Base-by-base conservation (phyloP, 2,888 invertebrate genomes). In the Mythimna loreyi region DNA sequence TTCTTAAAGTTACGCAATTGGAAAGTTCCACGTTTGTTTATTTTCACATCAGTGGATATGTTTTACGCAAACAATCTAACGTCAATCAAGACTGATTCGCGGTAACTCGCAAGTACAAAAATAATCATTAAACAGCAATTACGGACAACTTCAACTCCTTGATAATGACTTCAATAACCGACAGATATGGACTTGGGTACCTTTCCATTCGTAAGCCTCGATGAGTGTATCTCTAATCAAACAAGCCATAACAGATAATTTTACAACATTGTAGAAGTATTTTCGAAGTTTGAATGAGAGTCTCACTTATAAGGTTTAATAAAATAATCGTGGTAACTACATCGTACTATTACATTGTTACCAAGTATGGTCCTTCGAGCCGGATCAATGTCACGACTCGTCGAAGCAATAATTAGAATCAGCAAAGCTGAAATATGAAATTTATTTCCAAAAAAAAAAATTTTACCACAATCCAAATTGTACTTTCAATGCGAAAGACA, bases 51-150 rank as follows among this genome's bases (percentile, higher is more conserved):
- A 79, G 78, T 81, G 69, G 75, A 81, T 78, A 69, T 50, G 74
- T 79, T 87, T 83, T 86, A 84, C 82, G 82, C 75, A 80, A 85
- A 86, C 84, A 86, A 87, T 84, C 82, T 75, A 80, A 76, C 75
- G 78, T 75, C 82, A 84, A 85, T 87, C 82, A 81, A 49, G 52
- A 30, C 49, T 45, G 63, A 67, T 79, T 76, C 64, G 71, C 74
- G 66, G 75, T 68, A 72, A 67, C 74, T 67, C 60, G 66, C 64
- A 62, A 70, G 63, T 78, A 77, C 71, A 81, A 75, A 80, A 76
- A 82, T 79, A 78, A 80, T 82, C 83, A 81, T 81, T 68, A 83
- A 78, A 80, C 72, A 71, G 74, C 70, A 81, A 83, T 83, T 78
- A 83, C 83, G 81, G 77, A 55, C 50, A 71, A 62, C 74, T 83